Conservation (phyloP, 1,140 invertebrate genomes). For the Wiebesia pumilae region DNA sequence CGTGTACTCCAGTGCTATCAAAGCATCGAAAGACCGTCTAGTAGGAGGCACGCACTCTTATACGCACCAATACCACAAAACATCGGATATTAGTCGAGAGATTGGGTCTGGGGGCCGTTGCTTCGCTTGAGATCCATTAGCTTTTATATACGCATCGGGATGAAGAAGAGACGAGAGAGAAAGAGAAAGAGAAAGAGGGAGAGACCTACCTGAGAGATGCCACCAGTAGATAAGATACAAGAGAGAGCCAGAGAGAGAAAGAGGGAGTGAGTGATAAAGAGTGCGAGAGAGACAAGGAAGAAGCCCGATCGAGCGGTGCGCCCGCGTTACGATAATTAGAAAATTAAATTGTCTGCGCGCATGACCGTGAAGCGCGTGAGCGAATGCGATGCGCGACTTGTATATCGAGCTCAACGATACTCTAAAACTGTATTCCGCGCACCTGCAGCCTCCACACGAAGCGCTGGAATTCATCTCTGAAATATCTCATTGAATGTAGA, state of each 20-base stretch:
- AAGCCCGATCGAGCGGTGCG: slow-evolving; percentile 59
- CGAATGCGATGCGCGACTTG: neutral
- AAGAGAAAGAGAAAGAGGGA: slow-evolving; percentile 45
- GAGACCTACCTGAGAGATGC: slow-evolving; percentile 66
- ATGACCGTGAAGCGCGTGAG: slow-evolving; percentile 51
- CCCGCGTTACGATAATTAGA: slow-evolving; percentile 73
- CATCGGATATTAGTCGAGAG: slow-evolving; percentile 70
- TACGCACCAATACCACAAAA: slow-evolving; percentile 58
- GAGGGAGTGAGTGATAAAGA: slow-evolving; percentile 46
- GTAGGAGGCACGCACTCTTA: slow-evolving; percentile 7
- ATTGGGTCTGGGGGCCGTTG: slow-evolving; percentile 61
- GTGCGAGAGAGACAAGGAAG: slow-evolving; percentile 45
- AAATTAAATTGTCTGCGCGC: slow-evolving; percentile 72
- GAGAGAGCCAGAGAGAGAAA: slow-evolving; percentile 24
- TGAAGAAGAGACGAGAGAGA: slow-evolving; percentile 38
- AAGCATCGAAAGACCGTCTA: neutral
- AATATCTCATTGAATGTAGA: neutral
- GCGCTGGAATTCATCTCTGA: neutral
- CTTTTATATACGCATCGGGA: slow-evolving; percentile 65
- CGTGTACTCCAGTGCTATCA: neutral
- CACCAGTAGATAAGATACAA: slow-evolving; percentile 68
- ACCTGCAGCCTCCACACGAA: slow-evolving; percentile 1
- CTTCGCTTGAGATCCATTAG: slow-evolving; percentile 67
- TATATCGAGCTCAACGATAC: neutral
- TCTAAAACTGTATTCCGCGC: neutral